A percentile compares a stretch with the other conserved stretches of the same genome.
Evolutionary conservation across 2,888 invertebrate genomes (phyloP).

Genomic region (Sepiola atlantica): DNA sequence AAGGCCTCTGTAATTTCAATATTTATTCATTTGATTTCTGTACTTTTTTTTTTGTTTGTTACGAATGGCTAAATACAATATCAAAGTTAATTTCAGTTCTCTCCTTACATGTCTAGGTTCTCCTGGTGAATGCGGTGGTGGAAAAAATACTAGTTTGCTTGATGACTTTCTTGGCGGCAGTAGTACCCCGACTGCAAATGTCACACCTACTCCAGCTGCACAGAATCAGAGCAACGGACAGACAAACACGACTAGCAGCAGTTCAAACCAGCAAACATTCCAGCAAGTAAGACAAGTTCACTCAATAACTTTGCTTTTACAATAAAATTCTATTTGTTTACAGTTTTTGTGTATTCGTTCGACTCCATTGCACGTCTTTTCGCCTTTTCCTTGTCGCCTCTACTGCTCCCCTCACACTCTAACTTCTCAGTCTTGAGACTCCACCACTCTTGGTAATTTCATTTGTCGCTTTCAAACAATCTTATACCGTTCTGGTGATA

Average conservation of each 20-base stretch:
- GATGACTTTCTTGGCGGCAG: constrained; percentile 54
- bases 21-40: too few species aligned
- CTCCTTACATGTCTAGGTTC: not conserved
- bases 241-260: not conserved
- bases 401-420: too few species aligned
- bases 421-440: too few species aligned
- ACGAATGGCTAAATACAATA: not conserved
- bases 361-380: too few species aligned
- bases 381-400: too few species aligned
- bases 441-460: too few species aligned
- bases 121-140: constrained; percentile 51
- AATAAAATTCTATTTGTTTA: too few species aligned
- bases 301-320: not conserved
- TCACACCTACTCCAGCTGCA: constrained; percentile 33
- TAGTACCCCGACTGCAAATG: constrained; percentile 49
- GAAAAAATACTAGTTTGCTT: constrained; percentile 51
- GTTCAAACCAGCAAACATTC: constrained; percentile 39
- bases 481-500: too few species aligned
- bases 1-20: too few species aligned
- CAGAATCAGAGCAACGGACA: constrained; percentile 32
- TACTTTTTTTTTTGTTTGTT: not conserved
- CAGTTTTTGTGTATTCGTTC: too few species aligned
- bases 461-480: too few species aligned
- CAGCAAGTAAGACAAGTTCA: constrained; percentile 49
- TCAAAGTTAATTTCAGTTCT: not conserved